phyloP scores from a whole-genome alignment of 2,113 vertebrate species.

The Daboia siamensis region DNA sequence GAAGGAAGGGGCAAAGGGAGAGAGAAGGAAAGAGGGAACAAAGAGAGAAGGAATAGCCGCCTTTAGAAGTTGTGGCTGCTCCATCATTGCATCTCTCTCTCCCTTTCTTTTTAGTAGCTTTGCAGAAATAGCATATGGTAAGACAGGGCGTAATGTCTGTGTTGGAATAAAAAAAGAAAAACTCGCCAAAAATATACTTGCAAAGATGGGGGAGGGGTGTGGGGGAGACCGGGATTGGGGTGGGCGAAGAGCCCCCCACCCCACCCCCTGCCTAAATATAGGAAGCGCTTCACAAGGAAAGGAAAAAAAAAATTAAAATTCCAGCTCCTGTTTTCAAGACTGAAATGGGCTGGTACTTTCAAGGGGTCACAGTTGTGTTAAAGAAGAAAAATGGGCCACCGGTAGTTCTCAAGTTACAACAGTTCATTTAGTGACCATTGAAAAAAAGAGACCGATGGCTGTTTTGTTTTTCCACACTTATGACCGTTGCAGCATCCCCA shows the following conservation, averaged over 20 bases:
- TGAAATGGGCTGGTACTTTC: constrained; percentile 41
- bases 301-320: background rate
- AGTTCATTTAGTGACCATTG: background rate
- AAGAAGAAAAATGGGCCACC: constrained; percentile 52
- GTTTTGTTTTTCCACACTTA: too few relatives aligned
- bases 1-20: too few relatives aligned
- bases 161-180: background rate
- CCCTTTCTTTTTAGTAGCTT: background rate
- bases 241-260: background rate
- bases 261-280: background rate
- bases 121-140: constrained; percentile 14
- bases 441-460: background rate
- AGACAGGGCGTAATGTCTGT: constrained; percentile 9
- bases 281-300: background rate
- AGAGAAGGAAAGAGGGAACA: too few relatives aligned
- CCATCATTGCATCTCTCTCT: too few relatives aligned
- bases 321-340: constrained; percentile 25
- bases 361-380: constrained; percentile 44
- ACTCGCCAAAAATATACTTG: background rate
- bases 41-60: too few relatives aligned
- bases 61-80: too few relatives aligned
- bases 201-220: background rate
- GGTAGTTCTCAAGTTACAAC: background rate
- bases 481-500: too few relatives aligned
- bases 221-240: too few relatives aligned